Evolutionary conservation across 2,113 vertebrate species (phyloP), one percentile per base, ranked within the genome.

Genomic region (Grammomys dolichurus): DNA sequence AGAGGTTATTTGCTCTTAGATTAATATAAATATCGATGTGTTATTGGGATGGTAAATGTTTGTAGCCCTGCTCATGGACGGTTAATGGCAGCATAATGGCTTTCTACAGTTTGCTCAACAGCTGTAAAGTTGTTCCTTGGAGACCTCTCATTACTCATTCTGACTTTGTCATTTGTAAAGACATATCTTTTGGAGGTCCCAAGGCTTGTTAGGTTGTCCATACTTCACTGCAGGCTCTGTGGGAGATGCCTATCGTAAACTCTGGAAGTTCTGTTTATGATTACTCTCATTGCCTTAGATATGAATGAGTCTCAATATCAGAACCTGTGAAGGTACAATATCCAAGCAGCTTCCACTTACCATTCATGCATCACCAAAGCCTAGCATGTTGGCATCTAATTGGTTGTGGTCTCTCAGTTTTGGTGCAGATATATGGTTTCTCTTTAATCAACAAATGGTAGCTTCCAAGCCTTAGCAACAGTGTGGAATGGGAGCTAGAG

Each of bases 401-500:
- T 75, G 75, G 13, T 46, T 77, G n/a, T 75, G 69, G 31, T 14
- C 77, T 54, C 0, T 1, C 10, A n/a, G 43, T 63, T 73, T 22
- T 69, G 16, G 14, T 20, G 1, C 3, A 56, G 40, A 58, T 33
- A n/a, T 46, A 7, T 0, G 22, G 7, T 81, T 67, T 81, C 70
- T 31, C 58, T 16, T 24, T 65, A 31, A 72, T 51, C 28, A 58
- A 40, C 1, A 10, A 51, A 51, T 60, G 3, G 5, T 36, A 40
- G 19, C 77, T 7, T 48, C 8, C 28, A 14, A 69, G 20, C 48
- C 16, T 46, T 67, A 65, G 36, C 31, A 13, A 31, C 7, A 20
- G 8, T 7, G 1, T 5, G 0, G 22, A 58, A 40, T 3, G 7
- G 3, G 22, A 46, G 9, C 28, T 46, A 1, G 4, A n/a, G 11